Conservation (phyloP, 2,113 vertebrate genomes). For the Anguilla japonica region DNA sequence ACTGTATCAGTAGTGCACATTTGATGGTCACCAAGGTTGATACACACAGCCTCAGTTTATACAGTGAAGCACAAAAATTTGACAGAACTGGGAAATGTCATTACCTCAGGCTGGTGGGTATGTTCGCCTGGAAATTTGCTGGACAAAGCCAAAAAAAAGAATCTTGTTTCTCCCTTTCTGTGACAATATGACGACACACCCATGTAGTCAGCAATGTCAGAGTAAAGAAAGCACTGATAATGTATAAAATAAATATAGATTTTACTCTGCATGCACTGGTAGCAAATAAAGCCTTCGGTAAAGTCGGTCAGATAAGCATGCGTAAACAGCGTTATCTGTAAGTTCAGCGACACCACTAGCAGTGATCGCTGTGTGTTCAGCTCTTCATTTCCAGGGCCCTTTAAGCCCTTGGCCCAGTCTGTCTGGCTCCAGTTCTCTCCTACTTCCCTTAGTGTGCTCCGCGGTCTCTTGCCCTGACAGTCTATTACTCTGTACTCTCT, state of each 20-base stretch:
- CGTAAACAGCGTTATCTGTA: background rate
- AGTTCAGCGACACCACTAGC: background rate
- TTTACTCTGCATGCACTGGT: background rate
- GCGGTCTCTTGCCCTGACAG: background rate
- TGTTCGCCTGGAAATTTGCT: background rate
- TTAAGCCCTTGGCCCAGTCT: background rate
- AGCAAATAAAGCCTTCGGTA: background rate
- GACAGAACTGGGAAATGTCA: background rate
- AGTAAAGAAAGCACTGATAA: constrained; percentile 7
- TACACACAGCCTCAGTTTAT: background rate
- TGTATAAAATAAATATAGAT: background rate
- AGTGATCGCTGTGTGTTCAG: background rate
- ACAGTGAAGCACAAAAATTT: background rate
- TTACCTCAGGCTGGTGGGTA: background rate
- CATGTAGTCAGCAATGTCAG: background rate
- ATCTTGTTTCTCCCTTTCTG: background rate
- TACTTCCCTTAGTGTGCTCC: background rate
- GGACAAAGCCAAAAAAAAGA: background rate
- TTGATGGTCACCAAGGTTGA: background rate
- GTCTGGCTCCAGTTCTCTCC: background rate
- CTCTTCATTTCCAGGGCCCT: background rate
- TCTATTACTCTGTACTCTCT: background rate
- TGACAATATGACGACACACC: background rate
- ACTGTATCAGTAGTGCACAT: background rate
- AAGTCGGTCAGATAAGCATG: background rate